phyloP scores from a whole-genome alignment of 1,140 invertebrate genomes.

The Anadara kagoshimensis region DNA sequence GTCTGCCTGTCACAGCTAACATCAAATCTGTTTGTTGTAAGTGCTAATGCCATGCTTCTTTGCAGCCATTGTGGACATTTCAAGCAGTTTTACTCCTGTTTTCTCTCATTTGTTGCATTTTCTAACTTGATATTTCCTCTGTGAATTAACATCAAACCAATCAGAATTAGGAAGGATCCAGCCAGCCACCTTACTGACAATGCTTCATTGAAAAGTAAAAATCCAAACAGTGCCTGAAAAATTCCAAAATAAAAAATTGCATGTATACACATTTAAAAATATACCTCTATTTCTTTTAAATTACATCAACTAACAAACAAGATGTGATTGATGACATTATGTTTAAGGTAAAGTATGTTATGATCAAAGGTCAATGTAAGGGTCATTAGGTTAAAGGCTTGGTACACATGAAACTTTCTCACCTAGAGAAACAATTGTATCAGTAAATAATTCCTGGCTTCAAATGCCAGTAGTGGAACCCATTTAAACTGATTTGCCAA shows the following conservation, averaged over 20 bases:
- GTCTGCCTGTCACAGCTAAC: too few species aligned
- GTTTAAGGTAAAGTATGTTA: neutral
- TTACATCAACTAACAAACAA: neutral
- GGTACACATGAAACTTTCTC: too few species aligned
- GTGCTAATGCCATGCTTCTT: too few species aligned
- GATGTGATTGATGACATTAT: neutral
- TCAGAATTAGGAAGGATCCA: slow-evolving; percentile 42
- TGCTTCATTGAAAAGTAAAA: slow-evolving; percentile 43
- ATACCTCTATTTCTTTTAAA: neutral
- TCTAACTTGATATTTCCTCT: slow-evolving; percentile 31
- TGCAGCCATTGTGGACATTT: too few species aligned
- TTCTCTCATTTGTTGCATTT: slow-evolving; percentile 13
- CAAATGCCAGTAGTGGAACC: too few species aligned
- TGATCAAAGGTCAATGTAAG: neutral
- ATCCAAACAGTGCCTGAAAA: slow-evolving; percentile 43
- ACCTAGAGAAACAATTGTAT: too few species aligned
- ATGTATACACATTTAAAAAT: neutral
- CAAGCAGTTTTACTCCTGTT: neutral
- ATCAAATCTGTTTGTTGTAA: too few species aligned
- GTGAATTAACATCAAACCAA: slow-evolving; percentile 47
- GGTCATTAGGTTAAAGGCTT: too few species aligned
- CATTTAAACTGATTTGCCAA: too few species aligned
- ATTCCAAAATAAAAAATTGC: neutral
- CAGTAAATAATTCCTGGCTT: too few species aligned
- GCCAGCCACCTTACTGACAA: slow-evolving; percentile 47